Evolutionary conservation across 2,113 vertebrate species (phyloP), one percentile per base, ranked within the genome.

Genomic region (Chunga burmeisteri): DNA sequence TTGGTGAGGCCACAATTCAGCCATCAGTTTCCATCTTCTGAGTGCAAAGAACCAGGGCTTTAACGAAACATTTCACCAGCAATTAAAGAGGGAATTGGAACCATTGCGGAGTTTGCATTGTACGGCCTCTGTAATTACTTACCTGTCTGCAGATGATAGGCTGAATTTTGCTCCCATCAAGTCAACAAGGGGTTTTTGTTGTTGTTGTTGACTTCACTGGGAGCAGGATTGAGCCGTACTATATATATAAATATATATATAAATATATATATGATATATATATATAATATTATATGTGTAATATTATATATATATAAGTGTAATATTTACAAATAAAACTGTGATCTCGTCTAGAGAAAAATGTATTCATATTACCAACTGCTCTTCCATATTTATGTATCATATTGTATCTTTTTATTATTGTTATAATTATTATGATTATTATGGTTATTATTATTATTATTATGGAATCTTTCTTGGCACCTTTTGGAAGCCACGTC

Each of bases 261-360:
- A 94, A 82, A 96, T 86, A 96, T 95, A 97, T 97, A 98, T 97
- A 94, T 97, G 97, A 97, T 97, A 98, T 97, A 97, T 98, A 97
- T 98, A 98, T 98, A 98, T n/a, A n/a, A 96, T 97, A 96, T 95
- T 97, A 98, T 95, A 92, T 96, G 90, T 97, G 94, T 98, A 98
- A 98, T 98, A 98, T 96, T 98, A 98, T 98, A 97, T 98, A 98
- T 98, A 98, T 97, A 97, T 98, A 97, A 97, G 97, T 98, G 97
- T 97, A 98, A 98, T 98, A 98, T 98, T 98, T 98, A 98, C 98
- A 98, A 98, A 98, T 98, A 98, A 98, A 98, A 98, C 98, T 98
- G 98, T 98, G 98, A 98, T 98, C 98, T 98, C 98, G 94, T 98
- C 97, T 98, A 98, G 98, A 98, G 98, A 98, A 98, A 97, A 96